Base-by-base conservation (phyloP, 1,140 invertebrate genomes). In the Odontomachus brunneus region DNA sequence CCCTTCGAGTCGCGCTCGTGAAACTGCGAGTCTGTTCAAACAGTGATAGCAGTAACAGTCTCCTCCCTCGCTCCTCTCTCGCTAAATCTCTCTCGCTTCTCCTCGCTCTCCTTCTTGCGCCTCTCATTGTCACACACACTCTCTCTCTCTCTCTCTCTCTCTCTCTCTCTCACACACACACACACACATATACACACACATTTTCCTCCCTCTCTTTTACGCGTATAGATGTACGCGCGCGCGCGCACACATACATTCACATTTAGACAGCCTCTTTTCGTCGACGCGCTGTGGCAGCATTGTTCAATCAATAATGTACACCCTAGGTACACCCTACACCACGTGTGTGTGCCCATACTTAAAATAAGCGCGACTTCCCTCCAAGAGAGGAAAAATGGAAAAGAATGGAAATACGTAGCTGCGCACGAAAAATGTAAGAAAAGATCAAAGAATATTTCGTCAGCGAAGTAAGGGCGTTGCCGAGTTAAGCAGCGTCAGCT, bases 1-100 rank as follows among this genome's bases (percentile, higher is more conserved):
- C 89, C 88, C 90, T 92, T 90, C 66, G 85, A 88, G 89, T 89
- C 75, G 88, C 85, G 89, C 89, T 91, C 88, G 89, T 91, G 92
- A 92, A 92, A 93, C 91, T 91, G 90, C 90, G 92, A 92, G 91
- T 93, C 92, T 93, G 93, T 94, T 93, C 92, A 94, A 94, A 94
- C 93, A 93, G 84, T 87, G 93, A 94, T 94, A 94, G 91, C 91
- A 91, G 91, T 90, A 92, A 93, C 91, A 91, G 91, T 88, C 90
- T 90, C 88, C 87, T 88, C 82, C 83, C 82, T 87, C 73, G 59
- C 81, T 76, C 85, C 66, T 62, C 84, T 76, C 53, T 71, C 63
- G 67, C 66, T 82, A 60, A 71, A 82, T 15, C 78, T 72, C 38
- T 55, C 75, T 78, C 63, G 3, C 51, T 26, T 69, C 75, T 55